A percentile compares a stretch with the other conserved stretches of the same genome.
phyloP scores from a whole-genome alignment of 2,797 vertebrate species.

The Eremophila alpestris region DNA sequence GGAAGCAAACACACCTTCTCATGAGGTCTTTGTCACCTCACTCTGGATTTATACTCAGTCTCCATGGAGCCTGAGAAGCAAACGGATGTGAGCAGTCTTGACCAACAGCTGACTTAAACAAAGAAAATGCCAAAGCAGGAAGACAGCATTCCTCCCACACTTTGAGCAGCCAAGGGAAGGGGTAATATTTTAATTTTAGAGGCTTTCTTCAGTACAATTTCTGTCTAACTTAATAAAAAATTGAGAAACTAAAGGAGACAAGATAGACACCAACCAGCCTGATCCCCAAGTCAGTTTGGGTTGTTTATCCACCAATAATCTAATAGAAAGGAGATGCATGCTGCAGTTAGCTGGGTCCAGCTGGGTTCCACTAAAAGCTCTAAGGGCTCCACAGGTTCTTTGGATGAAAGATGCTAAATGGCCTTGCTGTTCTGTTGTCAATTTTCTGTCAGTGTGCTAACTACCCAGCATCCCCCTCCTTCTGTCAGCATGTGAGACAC shows the following conservation, averaged over 20 bases:
- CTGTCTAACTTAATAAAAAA: not conserved
- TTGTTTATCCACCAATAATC: not conserved
- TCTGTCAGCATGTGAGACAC: not conserved
- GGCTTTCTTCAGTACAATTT: not conserved
- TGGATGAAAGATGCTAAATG: not conserved
- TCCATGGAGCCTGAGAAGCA: slow-evolving; percentile 52
- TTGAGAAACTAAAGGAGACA: not conserved
- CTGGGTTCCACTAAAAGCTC: not conserved
- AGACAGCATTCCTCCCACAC: slow-evolving; percentile 1
- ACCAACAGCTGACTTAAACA: slow-evolving; percentile 11
- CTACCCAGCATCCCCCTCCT: not conserved
- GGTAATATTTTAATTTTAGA: not conserved
- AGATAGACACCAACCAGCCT: not conserved
- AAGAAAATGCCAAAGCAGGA: slow-evolving; percentile 15
- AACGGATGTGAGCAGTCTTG: slow-evolving; percentile 33
- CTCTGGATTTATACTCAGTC: slow-evolving; percentile 25
- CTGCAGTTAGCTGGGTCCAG: not conserved
- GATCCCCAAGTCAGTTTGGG: not conserved
- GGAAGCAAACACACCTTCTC: slow-evolving; percentile 59
- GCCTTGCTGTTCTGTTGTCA: not conserved
- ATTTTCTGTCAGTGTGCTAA: slow-evolving; percentile 33
- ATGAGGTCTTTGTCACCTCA: slow-evolving; percentile 42
- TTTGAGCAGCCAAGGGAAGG: too few species aligned
- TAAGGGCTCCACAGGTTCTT: not conserved
- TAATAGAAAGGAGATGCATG: not conserved